phyloP scores from a whole-genome alignment of 2,888 invertebrate genomes.

The Rhagonycha fulva region DNA sequence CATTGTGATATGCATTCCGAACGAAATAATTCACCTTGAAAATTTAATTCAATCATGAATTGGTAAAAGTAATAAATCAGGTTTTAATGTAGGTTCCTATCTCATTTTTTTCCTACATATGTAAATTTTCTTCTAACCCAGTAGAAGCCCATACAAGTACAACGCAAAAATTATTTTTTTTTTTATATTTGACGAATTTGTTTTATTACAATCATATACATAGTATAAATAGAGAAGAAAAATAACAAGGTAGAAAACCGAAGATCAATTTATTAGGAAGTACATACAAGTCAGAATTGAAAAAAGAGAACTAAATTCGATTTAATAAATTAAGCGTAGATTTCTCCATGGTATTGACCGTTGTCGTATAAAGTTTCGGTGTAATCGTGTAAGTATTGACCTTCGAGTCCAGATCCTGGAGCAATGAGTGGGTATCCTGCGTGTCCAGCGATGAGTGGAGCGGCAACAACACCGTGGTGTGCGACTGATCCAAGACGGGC shows the following conservation, averaged over 20 bases:
- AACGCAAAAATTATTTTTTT: neutral
- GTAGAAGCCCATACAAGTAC: too few species aligned
- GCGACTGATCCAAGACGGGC: neutral
- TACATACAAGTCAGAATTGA: neutral
- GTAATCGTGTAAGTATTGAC: conserved; percentile 40
- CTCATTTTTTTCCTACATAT: too few species aligned
- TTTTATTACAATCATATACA: neutral
- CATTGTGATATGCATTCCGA: neutral
- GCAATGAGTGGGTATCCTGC: conserved; percentile 35
- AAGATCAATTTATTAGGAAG: neutral
- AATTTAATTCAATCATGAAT: neutral
- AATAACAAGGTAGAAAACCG: neutral
- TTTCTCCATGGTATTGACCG: conserved; percentile 46
- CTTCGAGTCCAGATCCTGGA: conserved; percentile 39
- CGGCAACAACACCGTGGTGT: conserved; percentile 19
- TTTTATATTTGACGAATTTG: neutral
- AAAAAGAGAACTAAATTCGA: neutral
- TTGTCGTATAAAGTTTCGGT: conserved; percentile 46
- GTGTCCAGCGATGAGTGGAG: neutral
- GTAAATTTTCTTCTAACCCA: too few species aligned
- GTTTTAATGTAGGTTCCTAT: neutral
- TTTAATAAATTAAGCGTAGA: conserved; percentile 19
- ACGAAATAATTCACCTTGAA: neutral
- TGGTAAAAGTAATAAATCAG: neutral
- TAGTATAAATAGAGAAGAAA: neutral